A percentile compares a stretch with the other conserved stretches of the same genome.
Conservation (phyloP, 2,888 invertebrate species). For the Drosophila leonis region DNA sequence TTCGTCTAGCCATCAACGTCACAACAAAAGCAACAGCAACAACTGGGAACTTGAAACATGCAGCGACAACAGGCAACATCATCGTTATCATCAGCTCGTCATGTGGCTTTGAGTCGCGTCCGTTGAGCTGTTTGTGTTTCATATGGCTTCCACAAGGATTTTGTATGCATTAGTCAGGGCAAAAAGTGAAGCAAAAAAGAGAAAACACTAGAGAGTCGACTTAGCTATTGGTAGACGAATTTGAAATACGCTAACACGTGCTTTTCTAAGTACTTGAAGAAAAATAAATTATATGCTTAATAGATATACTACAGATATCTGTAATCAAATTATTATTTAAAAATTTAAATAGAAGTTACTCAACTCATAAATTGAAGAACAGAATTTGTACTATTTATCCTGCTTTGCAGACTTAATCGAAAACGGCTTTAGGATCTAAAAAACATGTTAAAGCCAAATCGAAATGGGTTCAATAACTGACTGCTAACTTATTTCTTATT, state of each 20-base stretch:
- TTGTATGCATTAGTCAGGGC: slow-evolving; percentile 49
- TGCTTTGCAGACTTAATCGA: no score
- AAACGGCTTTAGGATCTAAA: background rate
- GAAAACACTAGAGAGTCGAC: background rate
- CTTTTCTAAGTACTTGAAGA: background rate
- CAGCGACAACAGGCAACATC: slow-evolving; percentile 59
- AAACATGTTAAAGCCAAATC: background rate
- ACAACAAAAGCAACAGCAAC: slow-evolving; percentile 31
- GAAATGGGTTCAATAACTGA: no score
- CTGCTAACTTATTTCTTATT: no score
- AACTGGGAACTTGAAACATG: slow-evolving; percentile 21
- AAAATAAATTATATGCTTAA: background rate
- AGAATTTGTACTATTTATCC: no score
- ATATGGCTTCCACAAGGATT: slow-evolving; percentile 77
- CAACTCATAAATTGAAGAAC: no score
- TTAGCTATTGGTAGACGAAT: background rate
- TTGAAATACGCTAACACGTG: slow-evolving; percentile 1
- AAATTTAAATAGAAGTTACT: no score
- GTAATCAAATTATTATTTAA: background rate
- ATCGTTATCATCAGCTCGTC: slow-evolving; percentile 74
- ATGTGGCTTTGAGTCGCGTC: slow-evolving; percentile 40
- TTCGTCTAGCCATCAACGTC: slow-evolving; percentile 52
- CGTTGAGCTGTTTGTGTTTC: slow-evolving; percentile 65
- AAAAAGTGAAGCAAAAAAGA: background rate
- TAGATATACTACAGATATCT: background rate